Evolutionary conservation across 2,888 invertebrate genomes (phyloP), one percentile per base, ranked within the genome.

Genomic region (Nymphalis urticae): DNA sequence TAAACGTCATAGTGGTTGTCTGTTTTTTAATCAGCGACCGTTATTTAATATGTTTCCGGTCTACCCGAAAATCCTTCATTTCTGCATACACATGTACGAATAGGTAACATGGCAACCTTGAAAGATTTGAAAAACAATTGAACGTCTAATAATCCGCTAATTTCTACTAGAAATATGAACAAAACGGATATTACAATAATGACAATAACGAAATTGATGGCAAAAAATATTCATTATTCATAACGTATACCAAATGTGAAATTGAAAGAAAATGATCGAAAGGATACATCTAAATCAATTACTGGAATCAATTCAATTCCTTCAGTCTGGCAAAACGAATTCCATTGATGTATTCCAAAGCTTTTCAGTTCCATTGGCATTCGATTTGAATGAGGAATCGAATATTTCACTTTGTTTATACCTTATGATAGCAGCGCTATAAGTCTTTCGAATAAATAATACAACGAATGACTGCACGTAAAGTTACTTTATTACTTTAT

Each of bases 261-360:
- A 56, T 56, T 32, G 54, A 56, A 32, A 32, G 54, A 56, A 56
- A 56, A 32, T 56, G 54, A 56, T 56, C 48, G 62, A 68, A 70
- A 77, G 74, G 71, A 75, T 76, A 73, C 74, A 71, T 72, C 73
- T 79, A 80, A 83, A 81, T 80, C 80, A 82, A 81, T 83, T 82
- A 82, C 80, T 66, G 69, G 74, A 79, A 80, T 80, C 80, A 80
- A 83, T 83, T 82, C 75, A 73, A 79, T 76, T 82, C 75, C 77
- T 75, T 76, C 75, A 75, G 51, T 79, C 76, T 78, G 74, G 68
- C 69, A 73, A 76, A 80, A 76, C 72, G 77, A 79, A 81, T 80
- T 82, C 75, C 71, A 74, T 76, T 79, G 74, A 69, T 77, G 74
- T 72, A 73, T 74, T 70, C 72, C 68, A 76, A 69, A 75, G 78